Percentiles rank a stretch among this genome's conserved stretches.
Conservation (phyloP, 2,113 vertebrate species). For the Ciconia boyciana region DNA sequence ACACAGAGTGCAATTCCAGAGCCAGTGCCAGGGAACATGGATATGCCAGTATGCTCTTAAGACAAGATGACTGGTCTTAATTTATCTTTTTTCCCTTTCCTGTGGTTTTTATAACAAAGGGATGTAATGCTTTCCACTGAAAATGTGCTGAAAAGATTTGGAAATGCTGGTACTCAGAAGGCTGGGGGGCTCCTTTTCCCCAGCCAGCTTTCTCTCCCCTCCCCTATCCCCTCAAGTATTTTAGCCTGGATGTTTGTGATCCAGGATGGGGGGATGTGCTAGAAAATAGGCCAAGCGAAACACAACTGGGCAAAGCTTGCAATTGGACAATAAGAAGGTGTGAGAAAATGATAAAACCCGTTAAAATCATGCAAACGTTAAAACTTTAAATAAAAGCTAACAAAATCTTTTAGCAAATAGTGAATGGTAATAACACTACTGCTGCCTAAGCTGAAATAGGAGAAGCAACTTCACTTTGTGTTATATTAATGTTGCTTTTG, state of each 20-base stretch:
- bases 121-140: neutral
- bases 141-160: neutral
- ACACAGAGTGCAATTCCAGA: neutral
- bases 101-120: neutral
- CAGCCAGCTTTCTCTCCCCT: neutral
- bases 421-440: neutral
- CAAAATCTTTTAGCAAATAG: neutral
- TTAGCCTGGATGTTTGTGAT: neutral
- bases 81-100: neutral
- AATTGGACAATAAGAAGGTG: neutral
- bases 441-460: neutral
- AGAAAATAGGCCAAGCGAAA: neutral
- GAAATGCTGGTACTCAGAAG: neutral
- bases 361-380: neutral
- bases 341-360: neutral
- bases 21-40: neutral
- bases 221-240: neutral
- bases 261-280: neutral
- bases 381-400: conserved; percentile 1
- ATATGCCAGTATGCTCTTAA: neutral
- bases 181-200: neutral
- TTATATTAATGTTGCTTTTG: neutral
- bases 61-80: neutral
- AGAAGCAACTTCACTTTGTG: neutral
- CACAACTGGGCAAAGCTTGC: neutral